Conservation (phyloP, 2,113 vertebrate genomes). For the Ptyas mucosa region DNA sequence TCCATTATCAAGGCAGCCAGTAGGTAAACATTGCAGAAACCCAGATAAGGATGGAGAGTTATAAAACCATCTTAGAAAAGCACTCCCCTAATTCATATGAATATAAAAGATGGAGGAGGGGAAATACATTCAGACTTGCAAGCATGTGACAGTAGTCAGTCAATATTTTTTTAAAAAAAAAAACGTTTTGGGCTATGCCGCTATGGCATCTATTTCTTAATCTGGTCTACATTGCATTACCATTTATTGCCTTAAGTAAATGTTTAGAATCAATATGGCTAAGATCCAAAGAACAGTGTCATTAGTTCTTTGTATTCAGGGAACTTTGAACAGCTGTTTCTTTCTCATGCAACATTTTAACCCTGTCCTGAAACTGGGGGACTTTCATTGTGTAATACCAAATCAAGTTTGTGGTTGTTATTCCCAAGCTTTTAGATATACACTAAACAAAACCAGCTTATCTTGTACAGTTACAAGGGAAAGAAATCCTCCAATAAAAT, state of each 20-base stretch:
- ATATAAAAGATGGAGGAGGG: not conserved
- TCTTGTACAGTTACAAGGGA: not conserved
- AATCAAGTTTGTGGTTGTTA: not conserved
- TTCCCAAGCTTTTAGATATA: not conserved
- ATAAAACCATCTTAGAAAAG: not conserved
- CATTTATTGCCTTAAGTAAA: not conserved
- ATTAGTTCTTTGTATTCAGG: not conserved
- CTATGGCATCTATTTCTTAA: not conserved
- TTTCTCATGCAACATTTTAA: not conserved
- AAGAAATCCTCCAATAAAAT: not conserved
- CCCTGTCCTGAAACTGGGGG: not conserved
- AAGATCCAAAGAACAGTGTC: not conserved
- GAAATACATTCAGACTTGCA: not conserved
- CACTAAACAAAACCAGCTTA: not conserved
- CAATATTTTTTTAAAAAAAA: not conserved
- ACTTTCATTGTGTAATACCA: not conserved
- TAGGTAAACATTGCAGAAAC: not conserved
- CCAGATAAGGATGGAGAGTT: not conserved
- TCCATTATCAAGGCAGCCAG: not conserved
- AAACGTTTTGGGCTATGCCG: not conserved
- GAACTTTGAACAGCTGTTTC: not conserved
- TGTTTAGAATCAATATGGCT: not conserved
- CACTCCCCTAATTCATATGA: not conserved
- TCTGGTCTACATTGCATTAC: not conserved
- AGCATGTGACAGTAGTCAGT: not conserved